Base-by-base conservation (phyloP, 2,113 vertebrate species). In the Thalassoma bifasciatum region DNA sequence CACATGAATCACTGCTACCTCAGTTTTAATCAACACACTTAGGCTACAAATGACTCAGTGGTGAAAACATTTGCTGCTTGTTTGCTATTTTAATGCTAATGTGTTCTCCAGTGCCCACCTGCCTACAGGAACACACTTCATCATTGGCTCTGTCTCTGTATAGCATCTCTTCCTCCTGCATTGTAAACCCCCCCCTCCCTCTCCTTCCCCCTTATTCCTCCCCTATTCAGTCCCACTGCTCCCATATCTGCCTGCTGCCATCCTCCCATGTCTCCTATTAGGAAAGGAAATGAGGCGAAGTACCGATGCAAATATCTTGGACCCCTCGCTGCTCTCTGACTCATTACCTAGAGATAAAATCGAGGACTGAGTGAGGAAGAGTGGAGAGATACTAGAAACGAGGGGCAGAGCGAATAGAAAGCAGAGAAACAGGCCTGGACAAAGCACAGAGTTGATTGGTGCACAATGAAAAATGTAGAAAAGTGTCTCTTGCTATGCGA, bases 241-340 rank as follows among this genome's bases (percentile, higher is more conserved):
- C 68, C 53, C 66, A 44, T 44, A 53, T 71, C 78, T 65, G 71
- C 64, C 57, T 73, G 63, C 74, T 54, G 75, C 79, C 75, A 42
- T 26, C 69, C 58, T 82, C 70, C 74, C 75, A 37, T 69, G 75
- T 85, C 82, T 71, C 63, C 82, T 86, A 87, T 92, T 86, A 89
- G 79, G 46, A 57, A 65, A 84, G 80, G 85, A 92, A 92, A 92
- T 91, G 82, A 90, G 87, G 83, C 78, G 54, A 80, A 53, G 52
- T 78, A 66, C 46, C 1, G 61, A 73, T 82, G 86, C 84, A 84
- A 85, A 88, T 86, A 80, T 88, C 77, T 75, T 36, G 75, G 74
- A 84, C 83, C 81, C 77, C 77, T 86, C 4, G 52, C 78, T 77
- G 83, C 78, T 86, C 79, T 50, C 76, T 85, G 88, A 85, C 75